These are phyloP conservation scores for Nasonia vitripennis DNA, from an alignment of 1,140 invertebrate genomes.

Conservation along the genomic window DNA sequence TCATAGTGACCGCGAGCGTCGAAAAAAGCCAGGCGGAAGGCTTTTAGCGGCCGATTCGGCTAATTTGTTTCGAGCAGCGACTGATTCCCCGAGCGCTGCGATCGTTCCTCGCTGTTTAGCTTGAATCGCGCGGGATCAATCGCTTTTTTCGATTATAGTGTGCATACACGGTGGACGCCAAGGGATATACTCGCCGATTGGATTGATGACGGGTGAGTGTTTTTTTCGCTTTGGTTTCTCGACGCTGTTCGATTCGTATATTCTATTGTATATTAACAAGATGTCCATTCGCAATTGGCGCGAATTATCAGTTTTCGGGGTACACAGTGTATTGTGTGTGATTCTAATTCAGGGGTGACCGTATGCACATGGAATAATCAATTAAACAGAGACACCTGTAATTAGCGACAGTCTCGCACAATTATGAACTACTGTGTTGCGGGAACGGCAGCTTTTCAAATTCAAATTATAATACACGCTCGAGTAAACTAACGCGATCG, in stretches of 20 bases:
- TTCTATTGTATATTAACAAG: too few species aligned
- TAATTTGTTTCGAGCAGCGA: constrained; percentile 15
- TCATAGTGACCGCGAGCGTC: constrained; percentile 30
- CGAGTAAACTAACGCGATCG: neutral
- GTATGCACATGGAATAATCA: neutral
- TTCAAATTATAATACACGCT: neutral
- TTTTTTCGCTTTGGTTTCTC: neutral
- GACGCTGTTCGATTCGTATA: neutral
- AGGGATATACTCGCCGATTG: neutral
- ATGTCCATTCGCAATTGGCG: too few species aligned
- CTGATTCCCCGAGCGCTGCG: neutral
- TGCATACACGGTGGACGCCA: too few species aligned
- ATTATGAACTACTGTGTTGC: neutral
- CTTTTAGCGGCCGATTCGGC: neutral
- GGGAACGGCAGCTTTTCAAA: neutral
- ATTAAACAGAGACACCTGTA: neutral
- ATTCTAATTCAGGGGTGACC: neutral
- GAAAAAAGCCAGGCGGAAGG: too few species aligned
- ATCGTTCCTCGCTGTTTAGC: neutral
- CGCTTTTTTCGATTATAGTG: neutral
- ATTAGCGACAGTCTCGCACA: neutral
- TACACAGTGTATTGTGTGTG: neutral
- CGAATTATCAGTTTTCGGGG: too few species aligned
- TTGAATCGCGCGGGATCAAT: neutral
- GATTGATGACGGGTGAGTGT: neutral